These are phyloP conservation scores for Lucilia cuprina DNA, from an alignment of 1,140 invertebrate genomes.

Conservation along the genomic window DNA sequence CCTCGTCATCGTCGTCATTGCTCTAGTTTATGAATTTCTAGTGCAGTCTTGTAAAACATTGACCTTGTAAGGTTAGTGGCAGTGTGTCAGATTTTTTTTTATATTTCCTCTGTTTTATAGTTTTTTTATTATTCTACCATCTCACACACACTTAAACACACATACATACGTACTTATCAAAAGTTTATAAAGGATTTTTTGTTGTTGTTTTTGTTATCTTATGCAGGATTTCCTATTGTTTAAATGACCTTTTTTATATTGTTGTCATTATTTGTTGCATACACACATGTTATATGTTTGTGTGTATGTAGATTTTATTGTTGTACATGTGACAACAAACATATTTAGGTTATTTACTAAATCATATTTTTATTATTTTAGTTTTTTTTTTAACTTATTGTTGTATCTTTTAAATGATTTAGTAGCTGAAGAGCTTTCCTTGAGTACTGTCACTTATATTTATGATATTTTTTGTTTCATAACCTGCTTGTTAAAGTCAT, in stretches of 20 bases:
- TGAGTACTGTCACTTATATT: no score
- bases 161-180: background rate
- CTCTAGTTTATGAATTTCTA: background rate
- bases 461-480: no score
- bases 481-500: no score
- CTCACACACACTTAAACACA: background rate
- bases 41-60: background rate
- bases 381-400: no score
- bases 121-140: background rate
- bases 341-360: conserved; percentile 15
- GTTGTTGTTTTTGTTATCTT: background rate
- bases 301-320: no score
- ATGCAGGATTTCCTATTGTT: background rate
- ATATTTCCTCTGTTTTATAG: background rate
- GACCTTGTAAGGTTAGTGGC: conserved; percentile 16
- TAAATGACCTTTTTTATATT: background rate
- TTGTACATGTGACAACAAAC: background rate
- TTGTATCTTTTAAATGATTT: no score
- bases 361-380: background rate
- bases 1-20: background rate
- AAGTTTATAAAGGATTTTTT: background rate
- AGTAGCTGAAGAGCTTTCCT: no score
- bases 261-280: no score
- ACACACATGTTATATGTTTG: no score
- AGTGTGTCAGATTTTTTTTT: background rate